These are phyloP conservation scores for Helicorthomorpha holstii DNA, from an alignment of 1,140 invertebrate genomes.

Conservation along the genomic window DNA sequence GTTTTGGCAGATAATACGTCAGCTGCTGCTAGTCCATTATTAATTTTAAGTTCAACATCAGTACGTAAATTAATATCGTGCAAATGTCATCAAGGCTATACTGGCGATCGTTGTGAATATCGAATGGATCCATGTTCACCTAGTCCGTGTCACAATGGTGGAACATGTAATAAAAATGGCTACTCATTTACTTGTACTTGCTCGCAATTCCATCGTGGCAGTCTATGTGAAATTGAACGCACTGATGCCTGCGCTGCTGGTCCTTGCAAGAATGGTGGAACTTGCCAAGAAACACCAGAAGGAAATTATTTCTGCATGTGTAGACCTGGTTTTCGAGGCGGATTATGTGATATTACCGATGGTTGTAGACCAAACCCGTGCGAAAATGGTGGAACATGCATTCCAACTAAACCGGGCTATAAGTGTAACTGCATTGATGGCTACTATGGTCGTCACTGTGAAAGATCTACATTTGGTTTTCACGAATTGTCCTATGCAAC, in stretches of 20 bases:
- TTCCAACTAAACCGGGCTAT: constrained; percentile 57
- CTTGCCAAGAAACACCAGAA: constrained; percentile 67
- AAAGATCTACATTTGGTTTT: constrained; percentile 76
- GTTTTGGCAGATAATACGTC: constrained; percentile 42
- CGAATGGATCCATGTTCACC: constrained; percentile 78
- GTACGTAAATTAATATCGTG: constrained; percentile 59
- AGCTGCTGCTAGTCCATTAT: constrained; percentile 47
- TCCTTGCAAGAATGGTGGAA: constrained; percentile 75
- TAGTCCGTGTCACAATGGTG: constrained; percentile 65
- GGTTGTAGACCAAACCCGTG: constrained; percentile 81
- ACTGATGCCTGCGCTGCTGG: constrained; percentile 64
- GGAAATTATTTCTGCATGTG: constrained; percentile 76
- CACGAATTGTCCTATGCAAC: constrained; percentile 73
- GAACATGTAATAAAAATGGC: constrained; percentile 60
- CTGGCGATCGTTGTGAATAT: constrained; percentile 54
- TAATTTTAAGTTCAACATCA: constrained; percentile 62
- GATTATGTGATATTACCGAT: constrained; percentile 69
- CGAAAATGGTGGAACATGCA: constrained; percentile 60
- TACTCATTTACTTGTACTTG: constrained; percentile 69
- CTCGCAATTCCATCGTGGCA: constrained; percentile 53
- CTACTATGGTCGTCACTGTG: constrained; percentile 76
- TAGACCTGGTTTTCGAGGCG: constrained; percentile 68
- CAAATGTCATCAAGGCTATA: constrained; percentile 60
- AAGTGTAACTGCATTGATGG: constrained; percentile 65
- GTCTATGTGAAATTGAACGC: constrained; percentile 61